A percentile compares a stretch with the other conserved stretches of the same genome.
These are phyloP conservation scores for Grapholita molesta DNA, from an alignment of 1,140 invertebrate genomes.

Conservation along the genomic window DNA sequence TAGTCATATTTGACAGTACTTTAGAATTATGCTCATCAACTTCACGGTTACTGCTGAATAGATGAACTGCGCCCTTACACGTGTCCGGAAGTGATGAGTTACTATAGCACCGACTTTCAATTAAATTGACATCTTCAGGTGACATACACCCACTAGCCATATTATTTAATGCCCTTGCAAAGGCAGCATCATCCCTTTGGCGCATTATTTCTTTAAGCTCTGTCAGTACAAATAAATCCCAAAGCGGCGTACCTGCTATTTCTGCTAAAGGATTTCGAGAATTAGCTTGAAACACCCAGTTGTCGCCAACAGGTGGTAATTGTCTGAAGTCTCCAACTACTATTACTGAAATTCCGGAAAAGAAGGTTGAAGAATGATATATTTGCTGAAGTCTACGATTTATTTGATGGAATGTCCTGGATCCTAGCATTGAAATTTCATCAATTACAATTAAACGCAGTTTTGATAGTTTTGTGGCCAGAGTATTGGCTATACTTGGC, in stretches of 20 bases:
- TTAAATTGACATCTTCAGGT: neutral
- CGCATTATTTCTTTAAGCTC: slow-evolving; percentile 27
- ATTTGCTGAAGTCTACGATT: slow-evolving; percentile 44
- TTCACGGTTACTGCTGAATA: neutral
- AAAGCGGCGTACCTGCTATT: neutral
- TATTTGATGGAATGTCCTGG: slow-evolving; percentile 31
- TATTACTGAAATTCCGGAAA: slow-evolving; percentile 31
- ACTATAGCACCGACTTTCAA: neutral
- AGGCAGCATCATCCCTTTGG: slow-evolving; percentile 30
- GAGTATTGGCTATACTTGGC: slow-evolving; percentile 26
- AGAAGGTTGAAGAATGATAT: slow-evolving; percentile 26
- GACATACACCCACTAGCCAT: slow-evolving; percentile 25
- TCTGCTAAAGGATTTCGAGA: slow-evolving; percentile 15
- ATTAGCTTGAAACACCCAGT: slow-evolving; percentile 15
- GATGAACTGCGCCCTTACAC: neutral
- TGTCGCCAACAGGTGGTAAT: slow-evolving; percentile 14
- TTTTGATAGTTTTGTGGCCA: slow-evolving; percentile 33
- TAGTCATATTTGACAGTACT: neutral
- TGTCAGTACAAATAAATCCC: slow-evolving; percentile 15
- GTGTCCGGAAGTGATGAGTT: neutral
- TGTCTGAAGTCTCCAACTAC: slow-evolving; percentile 1
- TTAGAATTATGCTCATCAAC: neutral
- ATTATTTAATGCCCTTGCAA: slow-evolving; percentile 31
- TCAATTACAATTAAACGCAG: slow-evolving; percentile 39
- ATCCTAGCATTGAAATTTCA: slow-evolving; percentile 53